These are phyloP conservation scores for Maniola hyperantus DNA, from an alignment of 2,888 invertebrate genomes.

Conservation along the genomic window DNA sequence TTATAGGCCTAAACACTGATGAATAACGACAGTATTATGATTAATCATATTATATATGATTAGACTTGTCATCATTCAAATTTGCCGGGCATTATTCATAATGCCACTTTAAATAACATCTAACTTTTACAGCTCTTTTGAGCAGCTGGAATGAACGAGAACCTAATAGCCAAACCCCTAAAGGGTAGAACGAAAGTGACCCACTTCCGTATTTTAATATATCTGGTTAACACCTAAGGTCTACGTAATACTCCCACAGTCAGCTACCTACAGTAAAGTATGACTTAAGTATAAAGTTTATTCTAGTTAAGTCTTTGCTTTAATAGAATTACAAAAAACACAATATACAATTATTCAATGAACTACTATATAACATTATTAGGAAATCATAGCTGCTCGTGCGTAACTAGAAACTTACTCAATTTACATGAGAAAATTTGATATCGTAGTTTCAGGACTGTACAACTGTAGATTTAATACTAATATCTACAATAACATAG, in stretches of 20 bases:
- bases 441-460: constrained; percentile 15
- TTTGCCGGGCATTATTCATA: not conserved
- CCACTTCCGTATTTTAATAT: constrained; percentile 9
- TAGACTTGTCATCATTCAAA: too few relatives aligned
- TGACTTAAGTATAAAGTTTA: constrained; percentile 35
- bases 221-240: constrained; percentile 23
- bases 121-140: constrained; percentile 10
- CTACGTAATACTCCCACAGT: constrained; percentile 38
- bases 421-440: constrained; percentile 13
- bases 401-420: constrained; percentile 5
- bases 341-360: constrained; percentile 7
- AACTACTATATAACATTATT: constrained; percentile 14
- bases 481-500: constrained; percentile 18
- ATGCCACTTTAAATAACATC: not conserved
- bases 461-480: constrained; percentile 15
- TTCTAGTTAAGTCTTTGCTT: constrained; percentile 40
- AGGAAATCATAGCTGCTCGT: constrained; percentile 24
- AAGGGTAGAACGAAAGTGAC: not conserved
- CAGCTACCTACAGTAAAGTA: constrained; percentile 42
- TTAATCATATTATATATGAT: too few relatives aligned
- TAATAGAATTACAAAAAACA: constrained; percentile 34
- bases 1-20: too few relatives aligned
- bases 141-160: constrained; percentile 17
- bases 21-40: not conserved
- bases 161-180: constrained; percentile 5